Percentiles rank a stretch among this genome's conserved stretches.
Conservation (phyloP, 1,140 invertebrate species). For the Sycophaga agraensis region DNA sequence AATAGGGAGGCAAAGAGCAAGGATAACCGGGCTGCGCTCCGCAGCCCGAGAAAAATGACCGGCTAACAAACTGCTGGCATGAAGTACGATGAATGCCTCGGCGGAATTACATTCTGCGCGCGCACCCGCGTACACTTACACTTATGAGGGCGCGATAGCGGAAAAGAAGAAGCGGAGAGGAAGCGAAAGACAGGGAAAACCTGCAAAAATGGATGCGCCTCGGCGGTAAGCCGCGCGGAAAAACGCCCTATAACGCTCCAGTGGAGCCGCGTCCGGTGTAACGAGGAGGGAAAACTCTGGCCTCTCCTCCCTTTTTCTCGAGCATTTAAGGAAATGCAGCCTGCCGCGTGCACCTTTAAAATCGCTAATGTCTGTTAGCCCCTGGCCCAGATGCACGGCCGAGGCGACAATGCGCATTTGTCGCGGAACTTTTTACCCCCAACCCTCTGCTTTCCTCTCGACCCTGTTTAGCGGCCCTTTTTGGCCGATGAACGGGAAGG, state of each 20-base stretch:
- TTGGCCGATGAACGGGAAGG: too few relatives aligned
- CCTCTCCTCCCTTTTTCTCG: background rate
- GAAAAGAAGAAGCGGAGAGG: background rate
- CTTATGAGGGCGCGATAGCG: background rate
- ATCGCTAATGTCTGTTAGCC: slow-evolving; percentile 7
- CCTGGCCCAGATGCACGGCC: background rate
- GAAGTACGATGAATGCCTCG: slow-evolving; percentile 40
- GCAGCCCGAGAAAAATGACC: slow-evolving; percentile 35
- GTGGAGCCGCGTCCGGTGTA: too few relatives aligned
- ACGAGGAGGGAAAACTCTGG: background rate
- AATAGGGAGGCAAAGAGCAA: slow-evolving; percentile 11
- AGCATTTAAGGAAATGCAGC: background rate
- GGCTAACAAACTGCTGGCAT: slow-evolving; percentile 40
- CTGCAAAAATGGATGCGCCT: slow-evolving; percentile 6
- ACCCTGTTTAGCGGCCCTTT: too few relatives aligned
- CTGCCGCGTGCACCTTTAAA: background rate
- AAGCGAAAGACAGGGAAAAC: background rate
- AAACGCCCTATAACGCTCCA: too few relatives aligned
- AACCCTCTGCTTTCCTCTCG: too few relatives aligned
- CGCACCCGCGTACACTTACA: slow-evolving; percentile 8
- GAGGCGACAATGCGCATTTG: background rate
- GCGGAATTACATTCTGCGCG: slow-evolving; percentile 34
- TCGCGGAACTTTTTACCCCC: background rate
- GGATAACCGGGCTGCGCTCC: background rate
- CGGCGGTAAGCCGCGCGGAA: background rate